Evolutionary conservation across 2,888 invertebrate genomes (phyloP).

Genomic region (Caenorhabditis sp.): DNA sequence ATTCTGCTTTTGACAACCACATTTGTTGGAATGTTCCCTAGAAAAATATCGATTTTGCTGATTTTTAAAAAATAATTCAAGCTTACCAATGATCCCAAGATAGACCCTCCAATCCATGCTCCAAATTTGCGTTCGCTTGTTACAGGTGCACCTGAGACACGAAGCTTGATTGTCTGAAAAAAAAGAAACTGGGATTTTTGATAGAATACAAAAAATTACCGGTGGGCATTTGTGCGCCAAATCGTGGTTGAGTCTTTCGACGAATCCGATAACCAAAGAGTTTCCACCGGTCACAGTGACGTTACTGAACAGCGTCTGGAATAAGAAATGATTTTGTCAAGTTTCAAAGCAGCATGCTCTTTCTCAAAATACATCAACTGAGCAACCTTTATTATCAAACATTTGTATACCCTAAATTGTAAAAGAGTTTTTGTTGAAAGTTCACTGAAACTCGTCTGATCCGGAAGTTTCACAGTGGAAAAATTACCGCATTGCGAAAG

Average conservation of each 20-base stretch:
- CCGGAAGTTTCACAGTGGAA: no score
- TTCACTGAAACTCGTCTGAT: no score
- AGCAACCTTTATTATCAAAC: no score
- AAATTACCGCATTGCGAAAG: no score
- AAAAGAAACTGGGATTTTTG: not conserved
- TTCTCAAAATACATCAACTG: no score
- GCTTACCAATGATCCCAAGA: constrained; percentile 85
- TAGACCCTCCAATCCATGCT: constrained; percentile 98
- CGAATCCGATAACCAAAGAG: constrained; percentile 89
- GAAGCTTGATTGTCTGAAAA: constrained; percentile 84
- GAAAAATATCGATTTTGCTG: constrained; percentile 42
- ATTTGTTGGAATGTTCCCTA: constrained; percentile 98
- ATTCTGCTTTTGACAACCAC: constrained; percentile 99
- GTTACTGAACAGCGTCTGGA: constrained; percentile 84
- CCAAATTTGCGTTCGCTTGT: constrained; percentile 91
- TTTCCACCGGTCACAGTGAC: constrained; percentile 95
- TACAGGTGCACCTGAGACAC: constrained; percentile 89
- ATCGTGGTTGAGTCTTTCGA: constrained; percentile 88
- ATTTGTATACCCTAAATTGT: no score
- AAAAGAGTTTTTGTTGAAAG: no score
- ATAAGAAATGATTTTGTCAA: no score
- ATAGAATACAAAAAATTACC: constrained; percentile 67
- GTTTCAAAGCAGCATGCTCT: no score
- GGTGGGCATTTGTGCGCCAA: constrained; percentile 87
- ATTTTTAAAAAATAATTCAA: not conserved